These are phyloP conservation scores for Habrosyne pyritoides DNA, from an alignment of 2,888 invertebrate genomes.

Conservation along the genomic window DNA sequence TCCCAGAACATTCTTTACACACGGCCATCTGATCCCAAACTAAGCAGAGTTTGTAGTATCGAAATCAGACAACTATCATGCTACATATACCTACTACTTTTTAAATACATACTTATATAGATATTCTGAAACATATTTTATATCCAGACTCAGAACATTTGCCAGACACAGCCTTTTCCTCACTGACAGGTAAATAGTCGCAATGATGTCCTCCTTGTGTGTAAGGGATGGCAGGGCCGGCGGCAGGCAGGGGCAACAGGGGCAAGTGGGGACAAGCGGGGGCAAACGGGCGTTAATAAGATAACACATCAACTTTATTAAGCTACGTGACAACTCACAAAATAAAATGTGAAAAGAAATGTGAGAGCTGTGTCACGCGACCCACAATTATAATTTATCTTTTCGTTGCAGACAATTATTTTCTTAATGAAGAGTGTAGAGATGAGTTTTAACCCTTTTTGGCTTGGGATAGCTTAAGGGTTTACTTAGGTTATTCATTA, in stretches of 20 bases:
- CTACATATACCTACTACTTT: too few relatives aligned
- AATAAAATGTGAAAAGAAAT: background rate
- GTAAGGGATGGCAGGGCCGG: background rate
- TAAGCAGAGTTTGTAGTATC: too few relatives aligned
- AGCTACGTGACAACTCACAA: background rate
- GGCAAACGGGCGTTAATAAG: background rate
- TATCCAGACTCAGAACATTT: too few relatives aligned
- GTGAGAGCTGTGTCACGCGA: background rate
- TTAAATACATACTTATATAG: too few relatives aligned
- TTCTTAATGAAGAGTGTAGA: background rate
- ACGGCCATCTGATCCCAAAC: too few relatives aligned
- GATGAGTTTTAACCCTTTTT: background rate
- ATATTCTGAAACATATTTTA: too few relatives aligned
- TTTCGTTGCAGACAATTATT: background rate
- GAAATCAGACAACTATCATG: too few relatives aligned
- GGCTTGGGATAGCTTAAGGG: background rate
- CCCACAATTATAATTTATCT: background rate
- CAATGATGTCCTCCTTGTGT: too few relatives aligned
- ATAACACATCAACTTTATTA: slow-evolving; percentile 3
- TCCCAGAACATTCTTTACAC: too few relatives aligned
- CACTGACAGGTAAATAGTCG: too few relatives aligned
- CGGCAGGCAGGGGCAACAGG: background rate
- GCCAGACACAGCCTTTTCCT: too few relatives aligned
- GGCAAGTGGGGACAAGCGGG: too few relatives aligned
- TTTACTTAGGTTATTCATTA: background rate